Base-by-base conservation (phyloP, 2,797 vertebrate genomes). In the Eleutherodactylus coqui region DNA sequence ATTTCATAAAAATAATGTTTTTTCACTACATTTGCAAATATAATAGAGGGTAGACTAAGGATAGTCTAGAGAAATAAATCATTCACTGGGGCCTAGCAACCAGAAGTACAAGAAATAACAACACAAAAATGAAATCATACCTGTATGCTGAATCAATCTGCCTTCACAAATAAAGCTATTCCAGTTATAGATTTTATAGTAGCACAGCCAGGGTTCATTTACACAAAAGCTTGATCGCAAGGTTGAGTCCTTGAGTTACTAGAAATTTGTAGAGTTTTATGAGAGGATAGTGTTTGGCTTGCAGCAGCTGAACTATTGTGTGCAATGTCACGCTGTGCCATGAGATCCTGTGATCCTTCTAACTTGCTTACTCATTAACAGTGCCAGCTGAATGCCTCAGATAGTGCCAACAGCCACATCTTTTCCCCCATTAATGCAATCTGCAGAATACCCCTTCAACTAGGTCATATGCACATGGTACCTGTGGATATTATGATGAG, bases 61-160 rank as follows among this genome's bases (percentile, higher is more conserved):
- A 38, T 13, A 10, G 9, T 51, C 27, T 53, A 24, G 47, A 36
- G 29, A 76, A 76, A 53, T 34, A 21, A 24, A 53, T 76, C 47
- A 53, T 27, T 53, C 47, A 76, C 29, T 36, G 47, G 32, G 27
- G 29, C 17, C 1, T 36, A 34, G 32, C 75, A 76, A 29, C 27
- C 51, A 75, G 45, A 32, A 32, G 32, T 32, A 21, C 0, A 8
- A 76, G 47, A 53, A 76, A 76, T 51, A 36, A 77, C 34, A 55
- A 13, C 49, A 77, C 49, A 77, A 41, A 77, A 55, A 55, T 55
- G 7, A 77, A 58, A 38, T 77, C 49, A 77, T 77, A 55, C 32
- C 34, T 77, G 6, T 77, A 55, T 55, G 21, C 16, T 58, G 21
- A 38, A 36, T 38, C 34, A 77, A 77, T 55, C 34, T 77, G 32